These are phyloP conservation scores for Dendroctonus valens DNA, from an alignment of 1,140 invertebrate genomes.

Conservation along the genomic window DNA sequence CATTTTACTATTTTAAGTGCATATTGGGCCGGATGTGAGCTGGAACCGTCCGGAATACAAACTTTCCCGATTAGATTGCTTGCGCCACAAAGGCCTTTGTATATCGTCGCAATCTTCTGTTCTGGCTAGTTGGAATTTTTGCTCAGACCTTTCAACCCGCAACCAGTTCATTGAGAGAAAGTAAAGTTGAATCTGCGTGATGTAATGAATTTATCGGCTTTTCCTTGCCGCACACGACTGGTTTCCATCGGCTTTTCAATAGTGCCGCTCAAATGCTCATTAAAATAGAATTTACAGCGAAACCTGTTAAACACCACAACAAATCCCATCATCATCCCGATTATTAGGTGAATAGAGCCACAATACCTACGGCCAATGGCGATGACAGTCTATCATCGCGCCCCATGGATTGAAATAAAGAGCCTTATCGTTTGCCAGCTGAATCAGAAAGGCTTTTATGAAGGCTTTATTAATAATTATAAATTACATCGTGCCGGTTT, in stretches of 20 bases:
- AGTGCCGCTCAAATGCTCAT: neutral
- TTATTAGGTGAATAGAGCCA: slow-evolving; percentile 1
- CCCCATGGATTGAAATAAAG: slow-evolving; percentile 9
- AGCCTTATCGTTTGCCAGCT: neutral
- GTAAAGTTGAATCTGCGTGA: no score
- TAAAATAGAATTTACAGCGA: no score
- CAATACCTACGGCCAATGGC: neutral
- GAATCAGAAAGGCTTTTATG: slow-evolving; percentile 7
- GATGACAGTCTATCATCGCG: slow-evolving; percentile 3
- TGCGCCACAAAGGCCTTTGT: no score
- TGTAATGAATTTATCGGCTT: no score
- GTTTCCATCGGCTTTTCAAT: neutral
- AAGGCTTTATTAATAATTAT: slow-evolving; percentile 15
- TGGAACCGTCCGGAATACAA: neutral
- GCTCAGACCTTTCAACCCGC: no score
- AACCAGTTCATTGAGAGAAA: no score
- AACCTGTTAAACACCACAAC: no score
- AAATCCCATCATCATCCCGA: no score
- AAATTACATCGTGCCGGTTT: slow-evolving; percentile 10
- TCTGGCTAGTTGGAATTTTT: no score
- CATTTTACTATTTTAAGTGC: slow-evolving; percentile 5
- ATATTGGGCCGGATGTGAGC: neutral
- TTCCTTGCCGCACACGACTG: no score
- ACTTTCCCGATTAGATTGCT: no score
- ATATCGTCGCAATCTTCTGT: no score